These are phyloP conservation scores for Ctenicera cuprea DNA, from an alignment of 2,888 invertebrate genomes.

Conservation along the genomic window DNA sequence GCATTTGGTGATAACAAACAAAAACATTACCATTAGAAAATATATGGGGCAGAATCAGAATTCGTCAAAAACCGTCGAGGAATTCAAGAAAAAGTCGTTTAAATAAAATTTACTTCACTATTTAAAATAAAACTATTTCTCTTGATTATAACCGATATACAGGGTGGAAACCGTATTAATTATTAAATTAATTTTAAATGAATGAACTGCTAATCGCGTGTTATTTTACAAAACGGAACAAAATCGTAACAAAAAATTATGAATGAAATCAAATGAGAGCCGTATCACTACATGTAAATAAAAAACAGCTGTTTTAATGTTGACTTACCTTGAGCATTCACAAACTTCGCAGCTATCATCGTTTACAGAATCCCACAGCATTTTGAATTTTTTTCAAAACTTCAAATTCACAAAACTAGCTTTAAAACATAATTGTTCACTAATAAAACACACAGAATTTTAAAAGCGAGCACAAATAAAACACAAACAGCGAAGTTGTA, in stretches of 20 bases:
- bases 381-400: slow-evolving; percentile 30
- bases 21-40: too few relatives aligned
- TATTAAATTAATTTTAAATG: too few relatives aligned
- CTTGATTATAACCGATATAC: too few relatives aligned
- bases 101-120: too few relatives aligned
- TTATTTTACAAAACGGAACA: too few relatives aligned
- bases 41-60: too few relatives aligned
- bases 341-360: slow-evolving; percentile 71
- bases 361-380: slow-evolving; percentile 68
- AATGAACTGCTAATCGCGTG: too few relatives aligned
- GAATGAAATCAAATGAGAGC: background rate
- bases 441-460: background rate
- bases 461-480: background rate
- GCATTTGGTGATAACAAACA: too few relatives aligned
- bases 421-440: background rate
- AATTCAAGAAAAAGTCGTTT: too few relatives aligned
- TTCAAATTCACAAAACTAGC: background rate
- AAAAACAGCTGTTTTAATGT: slow-evolving; percentile 48
- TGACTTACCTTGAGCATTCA: slow-evolving; percentile 71
- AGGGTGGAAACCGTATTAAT: too few relatives aligned
- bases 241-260: slow-evolving; percentile 2
- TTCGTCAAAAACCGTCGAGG: too few relatives aligned
- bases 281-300: slow-evolving; percentile 38
- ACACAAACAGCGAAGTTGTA: background rate
- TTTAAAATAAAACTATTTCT: too few relatives aligned